Percentiles rank a stretch among this genome's conserved stretches.
These are phyloP conservation scores for Spisula subtruncata DNA, from an alignment of 2,888 invertebrate species.

Conservation along the genomic window DNA sequence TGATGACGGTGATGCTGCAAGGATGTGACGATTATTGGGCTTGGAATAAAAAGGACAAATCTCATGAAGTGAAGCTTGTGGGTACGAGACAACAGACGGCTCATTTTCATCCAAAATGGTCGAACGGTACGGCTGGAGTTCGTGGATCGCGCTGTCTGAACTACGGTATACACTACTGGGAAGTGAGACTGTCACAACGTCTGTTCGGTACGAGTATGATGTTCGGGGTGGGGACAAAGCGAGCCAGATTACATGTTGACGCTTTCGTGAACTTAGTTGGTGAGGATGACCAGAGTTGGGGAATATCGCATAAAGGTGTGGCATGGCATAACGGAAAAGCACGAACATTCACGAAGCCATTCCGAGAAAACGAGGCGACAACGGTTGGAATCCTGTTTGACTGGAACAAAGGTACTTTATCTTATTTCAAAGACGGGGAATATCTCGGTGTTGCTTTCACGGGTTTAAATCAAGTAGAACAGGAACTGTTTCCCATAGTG, in stretches of 20 bases:
- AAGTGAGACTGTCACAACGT: slow-evolving; percentile 90
- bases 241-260: slow-evolving; percentile 90
- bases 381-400: slow-evolving; percentile 92
- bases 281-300: slow-evolving; percentile 92
- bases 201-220: slow-evolving; percentile 93
- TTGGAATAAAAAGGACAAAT: slow-evolving; percentile 90
- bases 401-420: slow-evolving; percentile 90
- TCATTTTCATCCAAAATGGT: slow-evolving; percentile 93
- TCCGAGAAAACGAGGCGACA: slow-evolving; percentile 91
- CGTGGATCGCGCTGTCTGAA: slow-evolving; percentile 91
- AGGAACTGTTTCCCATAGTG: slow-evolving; percentile 91
- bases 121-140: slow-evolving; percentile 92
- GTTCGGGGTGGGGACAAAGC: slow-evolving; percentile 91
- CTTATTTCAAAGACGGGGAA: slow-evolving; percentile 92
- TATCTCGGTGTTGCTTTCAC: slow-evolving; percentile 92
- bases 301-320: slow-evolving; percentile 92
- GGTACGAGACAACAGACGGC: slow-evolving; percentile 88
- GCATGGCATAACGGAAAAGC: slow-evolving; percentile 91
- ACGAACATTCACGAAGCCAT: slow-evolving; percentile 91
- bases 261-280: slow-evolving; percentile 92
- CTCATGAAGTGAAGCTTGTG: slow-evolving; percentile 90
- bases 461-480: slow-evolving; percentile 90
- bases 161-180: slow-evolving; percentile 90
- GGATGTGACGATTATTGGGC: slow-evolving; percentile 92
- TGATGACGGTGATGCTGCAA: slow-evolving; percentile 81